Conservation (phyloP, 2,113 vertebrate genomes). For the Charina bottae region DNA sequence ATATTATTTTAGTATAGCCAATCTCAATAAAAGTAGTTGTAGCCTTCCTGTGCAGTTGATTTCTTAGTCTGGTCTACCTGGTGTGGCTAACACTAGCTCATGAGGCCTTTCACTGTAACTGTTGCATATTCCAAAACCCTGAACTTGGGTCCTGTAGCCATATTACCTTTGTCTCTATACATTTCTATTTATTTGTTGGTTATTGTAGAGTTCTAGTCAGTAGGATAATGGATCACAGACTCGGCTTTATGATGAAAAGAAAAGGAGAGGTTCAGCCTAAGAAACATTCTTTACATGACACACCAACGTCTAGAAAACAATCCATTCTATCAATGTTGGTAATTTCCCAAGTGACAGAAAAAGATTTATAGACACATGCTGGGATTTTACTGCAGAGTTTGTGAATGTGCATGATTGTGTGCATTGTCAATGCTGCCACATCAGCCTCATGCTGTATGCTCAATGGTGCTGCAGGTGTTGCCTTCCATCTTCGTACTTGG, state of each 20-base stretch:
- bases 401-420: constrained; percentile 9
- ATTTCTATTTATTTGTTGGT: background rate
- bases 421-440: constrained; percentile 69
- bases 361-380: background rate
- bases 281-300: background rate
- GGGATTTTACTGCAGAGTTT: constrained; percentile 27
- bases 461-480: constrained; percentile 84
- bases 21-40: background rate
- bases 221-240: background rate
- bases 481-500: constrained; percentile 82
- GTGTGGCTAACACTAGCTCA: background rate
- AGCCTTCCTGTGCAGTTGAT: background rate
- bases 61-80: background rate
- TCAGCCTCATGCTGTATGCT: constrained; percentile 67
- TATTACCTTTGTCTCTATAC: background rate
- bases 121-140: background rate
- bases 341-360: constrained; percentile 16
- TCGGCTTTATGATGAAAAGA: background rate
- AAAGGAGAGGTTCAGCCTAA: background rate
- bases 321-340: background rate
- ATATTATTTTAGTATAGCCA: background rate
- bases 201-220: background rate
- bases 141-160: background rate
- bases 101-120: background rate
- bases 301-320: background rate